A percentile compares a stretch with the other conserved stretches of the same genome.
Evolutionary conservation across 2,113 vertebrate genomes (phyloP).

Genomic region (Silurus glanis): DNA sequence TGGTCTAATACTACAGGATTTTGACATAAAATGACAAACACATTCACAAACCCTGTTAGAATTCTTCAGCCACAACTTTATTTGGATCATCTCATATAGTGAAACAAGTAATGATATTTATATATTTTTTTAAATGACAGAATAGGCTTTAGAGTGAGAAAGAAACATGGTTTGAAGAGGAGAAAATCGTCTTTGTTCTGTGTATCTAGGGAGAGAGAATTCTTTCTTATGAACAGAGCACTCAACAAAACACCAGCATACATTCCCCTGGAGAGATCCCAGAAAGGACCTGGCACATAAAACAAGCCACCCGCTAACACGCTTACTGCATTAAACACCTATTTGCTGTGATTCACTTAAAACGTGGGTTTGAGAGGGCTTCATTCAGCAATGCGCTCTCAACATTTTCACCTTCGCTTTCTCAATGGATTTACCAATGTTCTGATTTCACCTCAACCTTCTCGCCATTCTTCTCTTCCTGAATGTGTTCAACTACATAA

Average conservation of each 20-base stretch:
- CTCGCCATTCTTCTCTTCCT: neutral
- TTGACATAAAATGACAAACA: neutral
- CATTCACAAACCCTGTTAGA: neutral
- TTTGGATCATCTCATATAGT: neutral
- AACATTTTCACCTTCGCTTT: neutral
- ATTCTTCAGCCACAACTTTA: neutral
- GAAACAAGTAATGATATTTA: neutral
- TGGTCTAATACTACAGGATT: neutral
- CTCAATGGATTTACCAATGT: constrained; percentile 1
- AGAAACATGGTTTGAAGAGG: neutral
- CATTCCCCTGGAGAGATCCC: constrained; percentile 46
- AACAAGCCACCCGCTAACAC: constrained; percentile 55
- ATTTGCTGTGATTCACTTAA: constrained; percentile 54
- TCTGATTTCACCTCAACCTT: neutral
- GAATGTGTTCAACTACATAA: neutral
- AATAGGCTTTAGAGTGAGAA: neutral
- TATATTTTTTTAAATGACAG: neutral
- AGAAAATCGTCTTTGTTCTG: neutral
- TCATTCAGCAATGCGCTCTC: constrained; percentile 9
- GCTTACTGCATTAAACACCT: constrained; percentile 41
- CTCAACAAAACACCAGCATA: constrained; percentile 51
- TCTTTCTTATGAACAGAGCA: constrained; percentile 47
- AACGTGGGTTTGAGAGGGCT: constrained; percentile 14
- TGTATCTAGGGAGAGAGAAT: constrained; percentile 42
- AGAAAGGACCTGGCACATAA: constrained; percentile 33